Percentiles rank a stretch among this genome's conserved stretches.
Conservation (phyloP, 1,140 invertebrate species). For the Trachymyrmex cornetzi region DNA sequence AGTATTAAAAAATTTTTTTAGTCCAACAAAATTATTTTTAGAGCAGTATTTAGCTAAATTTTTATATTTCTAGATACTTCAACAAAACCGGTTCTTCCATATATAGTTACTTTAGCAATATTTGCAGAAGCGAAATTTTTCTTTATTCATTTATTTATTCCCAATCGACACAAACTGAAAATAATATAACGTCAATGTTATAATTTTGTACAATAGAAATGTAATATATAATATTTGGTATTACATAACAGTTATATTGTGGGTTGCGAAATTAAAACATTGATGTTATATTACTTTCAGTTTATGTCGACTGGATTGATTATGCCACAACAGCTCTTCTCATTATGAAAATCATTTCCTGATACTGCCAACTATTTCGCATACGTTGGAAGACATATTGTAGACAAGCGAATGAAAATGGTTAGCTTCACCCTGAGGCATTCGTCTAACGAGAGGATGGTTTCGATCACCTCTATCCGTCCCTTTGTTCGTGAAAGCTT, state of each 20-base stretch:
- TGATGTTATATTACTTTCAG: no score
- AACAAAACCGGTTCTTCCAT: no score
- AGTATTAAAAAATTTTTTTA: no score
- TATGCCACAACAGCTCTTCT: not conserved
- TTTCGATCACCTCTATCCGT: conserved; percentile 32
- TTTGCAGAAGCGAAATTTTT: not conserved
- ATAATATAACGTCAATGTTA: no score
- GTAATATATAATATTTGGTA: no score
- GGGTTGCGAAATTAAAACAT: no score
- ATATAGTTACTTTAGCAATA: not conserved
- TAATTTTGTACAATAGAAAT: no score
- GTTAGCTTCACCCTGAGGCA: conserved; percentile 28
- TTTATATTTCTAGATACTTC: no score
- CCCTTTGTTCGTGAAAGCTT: conserved; percentile 38
- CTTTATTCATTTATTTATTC: not conserved
- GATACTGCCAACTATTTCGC: not conserved
- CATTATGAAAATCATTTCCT: not conserved
- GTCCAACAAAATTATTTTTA: no score
- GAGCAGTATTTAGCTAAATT: no score
- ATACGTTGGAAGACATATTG: not conserved
- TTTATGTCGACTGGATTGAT: not conserved
- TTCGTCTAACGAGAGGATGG: conserved; percentile 40
- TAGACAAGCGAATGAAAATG: conserved; percentile 37
- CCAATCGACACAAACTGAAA: no score
- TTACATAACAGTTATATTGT: no score